phyloP scores from a whole-genome alignment of 35 echinoderm and acorn worm species.

The Hemicentrotus pulcherrimus region DNA sequence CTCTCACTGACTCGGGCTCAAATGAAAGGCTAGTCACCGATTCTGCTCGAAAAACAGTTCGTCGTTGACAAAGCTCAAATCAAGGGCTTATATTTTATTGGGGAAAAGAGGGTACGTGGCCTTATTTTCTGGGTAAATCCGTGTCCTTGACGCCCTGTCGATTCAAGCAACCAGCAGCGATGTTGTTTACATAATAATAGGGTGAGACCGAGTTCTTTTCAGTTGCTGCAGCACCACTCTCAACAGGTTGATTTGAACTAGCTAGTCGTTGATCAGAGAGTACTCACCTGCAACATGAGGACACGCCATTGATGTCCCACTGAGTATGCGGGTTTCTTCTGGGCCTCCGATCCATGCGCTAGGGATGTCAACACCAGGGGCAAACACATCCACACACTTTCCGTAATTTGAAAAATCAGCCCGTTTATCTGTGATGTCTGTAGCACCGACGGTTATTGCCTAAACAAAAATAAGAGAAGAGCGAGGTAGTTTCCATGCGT shows the following conservation, averaged over 20 bases:
- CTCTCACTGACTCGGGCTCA: no score
- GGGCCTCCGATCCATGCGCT: constrained; percentile 6
- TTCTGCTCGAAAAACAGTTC: no score
- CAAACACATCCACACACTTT: constrained; percentile 39
- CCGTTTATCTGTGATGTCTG: not conserved
- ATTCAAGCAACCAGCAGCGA: not conserved
- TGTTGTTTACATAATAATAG: not conserved
- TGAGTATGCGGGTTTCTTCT: not conserved
- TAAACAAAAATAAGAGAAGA: not conserved
- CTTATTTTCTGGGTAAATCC: no score
- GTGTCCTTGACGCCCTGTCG: no score
- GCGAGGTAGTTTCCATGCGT: no score
- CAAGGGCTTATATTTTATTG: no score
- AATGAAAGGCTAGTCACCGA: no score
- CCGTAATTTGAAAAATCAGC: constrained; percentile 52
- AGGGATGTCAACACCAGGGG: constrained; percentile 43
- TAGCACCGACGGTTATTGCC: constrained; percentile 53
- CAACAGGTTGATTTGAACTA: not conserved
- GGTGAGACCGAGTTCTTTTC: not conserved
- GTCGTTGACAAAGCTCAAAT: no score
- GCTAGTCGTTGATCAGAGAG: not conserved
- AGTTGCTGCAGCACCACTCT: not conserved
- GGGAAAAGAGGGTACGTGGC: no score
- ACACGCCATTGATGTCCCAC: constrained; percentile 52
- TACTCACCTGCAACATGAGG: constrained; percentile 45